phyloP scores from a whole-genome alignment of 2,888 invertebrate species.

The Drosophila nr. medialis region DNA sequence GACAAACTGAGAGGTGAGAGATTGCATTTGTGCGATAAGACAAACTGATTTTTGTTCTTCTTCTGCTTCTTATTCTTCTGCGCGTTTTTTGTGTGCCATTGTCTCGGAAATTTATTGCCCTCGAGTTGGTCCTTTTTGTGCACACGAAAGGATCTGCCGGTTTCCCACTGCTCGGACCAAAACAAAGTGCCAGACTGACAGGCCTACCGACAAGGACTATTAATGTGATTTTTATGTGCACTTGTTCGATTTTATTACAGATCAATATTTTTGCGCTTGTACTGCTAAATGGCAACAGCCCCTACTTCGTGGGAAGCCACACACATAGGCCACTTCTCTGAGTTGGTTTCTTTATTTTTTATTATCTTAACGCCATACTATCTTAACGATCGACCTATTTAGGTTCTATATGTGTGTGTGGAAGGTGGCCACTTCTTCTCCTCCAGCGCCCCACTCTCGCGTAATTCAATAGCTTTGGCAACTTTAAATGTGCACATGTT shows the following conservation, averaged over 20 bases:
- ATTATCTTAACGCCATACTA: conserved; percentile 37
- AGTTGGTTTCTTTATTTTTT: conserved; percentile 27
- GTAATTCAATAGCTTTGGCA: conserved; percentile 52
- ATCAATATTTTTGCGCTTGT: conserved; percentile 75
- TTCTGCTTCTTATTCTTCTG: conserved; percentile 18
- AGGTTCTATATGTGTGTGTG: background rate
- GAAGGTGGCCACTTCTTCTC: conserved; percentile 4
- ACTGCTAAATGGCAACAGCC: conserved; percentile 51
- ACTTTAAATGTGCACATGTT: conserved; percentile 61
- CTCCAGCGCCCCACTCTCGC: background rate
- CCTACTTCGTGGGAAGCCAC: conserved; percentile 63
- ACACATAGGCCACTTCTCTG: conserved; percentile 19
- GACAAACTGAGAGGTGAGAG: conserved; percentile 78
- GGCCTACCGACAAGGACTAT: conserved; percentile 71
- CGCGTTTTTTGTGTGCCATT: conserved; percentile 37
- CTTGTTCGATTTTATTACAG: conserved; percentile 68
- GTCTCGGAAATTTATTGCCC: conserved; percentile 65
- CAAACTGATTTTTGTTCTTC: conserved; percentile 53
- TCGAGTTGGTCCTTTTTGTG: conserved; percentile 46
- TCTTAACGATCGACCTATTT: conserved; percentile 40
- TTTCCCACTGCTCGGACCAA: conserved; percentile 77
- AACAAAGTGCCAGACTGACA: conserved; percentile 72
- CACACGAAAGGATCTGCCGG: conserved; percentile 39
- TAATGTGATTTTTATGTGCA: conserved; percentile 79
- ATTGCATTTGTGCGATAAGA: conserved; percentile 72